A percentile compares a stretch with the other conserved stretches of the same genome.
phyloP scores from a whole-genome alignment of 2,888 invertebrate genomes.

The Eilema griseolum region DNA sequence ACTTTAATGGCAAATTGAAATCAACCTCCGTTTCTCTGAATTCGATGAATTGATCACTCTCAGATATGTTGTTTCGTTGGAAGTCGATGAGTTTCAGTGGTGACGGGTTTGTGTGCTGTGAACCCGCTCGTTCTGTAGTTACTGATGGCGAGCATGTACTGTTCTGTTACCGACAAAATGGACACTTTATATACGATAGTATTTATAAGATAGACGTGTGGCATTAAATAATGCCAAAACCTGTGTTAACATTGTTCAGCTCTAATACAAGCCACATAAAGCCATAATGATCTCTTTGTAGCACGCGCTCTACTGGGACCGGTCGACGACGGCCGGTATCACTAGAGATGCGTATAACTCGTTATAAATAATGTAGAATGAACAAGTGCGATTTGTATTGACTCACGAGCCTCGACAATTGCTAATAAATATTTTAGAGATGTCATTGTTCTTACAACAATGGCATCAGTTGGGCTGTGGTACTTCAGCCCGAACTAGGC shows the following conservation, averaged over 20 bases:
- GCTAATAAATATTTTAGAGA: conserved; percentile 68
- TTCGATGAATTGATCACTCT: conserved; percentile 47
- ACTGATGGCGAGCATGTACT: conserved; percentile 59
- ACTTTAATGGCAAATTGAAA: conserved; percentile 73
- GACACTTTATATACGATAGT: conserved; percentile 55
- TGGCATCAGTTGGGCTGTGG: conserved; percentile 55
- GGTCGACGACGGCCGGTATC: conserved; percentile 35
- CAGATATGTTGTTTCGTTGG: conserved; percentile 49
- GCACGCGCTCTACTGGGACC: conserved; percentile 62
- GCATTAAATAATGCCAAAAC: conserved; percentile 65
- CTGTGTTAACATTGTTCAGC: conserved; percentile 66
- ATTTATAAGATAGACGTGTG: conserved; percentile 73
- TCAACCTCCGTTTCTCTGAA: conserved; percentile 52
- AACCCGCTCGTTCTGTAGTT: conserved; percentile 39
- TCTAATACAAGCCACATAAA: conserved; percentile 71
- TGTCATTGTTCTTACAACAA: conserved; percentile 69
- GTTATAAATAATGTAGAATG: conserved; percentile 77
- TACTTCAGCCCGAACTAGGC: conserved; percentile 69
- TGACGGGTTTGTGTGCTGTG: conserved; percentile 44
- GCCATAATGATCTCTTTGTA: conserved; percentile 84
- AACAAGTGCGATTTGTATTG: conserved; percentile 70
- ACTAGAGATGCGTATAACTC: conserved; percentile 69
- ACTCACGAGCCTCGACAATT: conserved; percentile 77
- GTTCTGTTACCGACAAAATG: conserved; percentile 67
- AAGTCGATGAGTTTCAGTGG: conserved; percentile 51